Base-by-base conservation (phyloP, 1,140 invertebrate species). In the Drosophila simulans region DNA sequence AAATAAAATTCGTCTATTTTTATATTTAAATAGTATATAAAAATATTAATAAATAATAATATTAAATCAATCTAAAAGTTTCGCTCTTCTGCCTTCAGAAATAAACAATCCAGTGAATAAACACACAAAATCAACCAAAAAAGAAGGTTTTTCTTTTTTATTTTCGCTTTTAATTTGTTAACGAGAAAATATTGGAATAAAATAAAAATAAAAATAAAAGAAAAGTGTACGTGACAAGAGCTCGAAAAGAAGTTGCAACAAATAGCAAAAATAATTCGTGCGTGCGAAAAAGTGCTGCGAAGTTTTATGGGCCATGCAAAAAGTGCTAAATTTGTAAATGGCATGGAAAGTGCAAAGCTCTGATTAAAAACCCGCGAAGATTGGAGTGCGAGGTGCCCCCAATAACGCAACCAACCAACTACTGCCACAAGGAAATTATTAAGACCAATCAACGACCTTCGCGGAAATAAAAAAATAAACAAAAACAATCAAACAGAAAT, bases 261-360 rank as follows among this genome's bases (percentile, higher is more conserved):
- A 57, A 75, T 69, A 27, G 64, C 37, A 15, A 70, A 70, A 73
- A 63, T 63, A 73, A 42, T 56, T 69, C 60, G 79, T 81, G 79
- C 68, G 80, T 78, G 69, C 56, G 58, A 83, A 66, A 62, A 76
- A 64, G 59, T 73, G 60, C 60, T 79, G 37, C 52, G 55, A 79
- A 75, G 55, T 66, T 82, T 81, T 55, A 81, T 68, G 60, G 79
- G 51, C 39, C 52, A 68, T 65, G 64, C 60, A 35, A 53, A 68
- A 71, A 46, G 66, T 81, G 66, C 46, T 63, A 49, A 85, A 71
- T 71, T 40, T 59, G 68, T 60, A 62, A 84, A 72, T 66, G 71
- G 63, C 77, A 55, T 73, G 77, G 63, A 20, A 17, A 43, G 51
- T 34, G 51, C 40, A 34, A 53, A 49, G 56, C 56, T 54, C 57